A percentile compares a stretch with the other conserved stretches of the same genome.
These are phyloP conservation scores for Drosophila leontia DNA, from an alignment of 1,140 invertebrate genomes.

Conservation along the genomic window DNA sequence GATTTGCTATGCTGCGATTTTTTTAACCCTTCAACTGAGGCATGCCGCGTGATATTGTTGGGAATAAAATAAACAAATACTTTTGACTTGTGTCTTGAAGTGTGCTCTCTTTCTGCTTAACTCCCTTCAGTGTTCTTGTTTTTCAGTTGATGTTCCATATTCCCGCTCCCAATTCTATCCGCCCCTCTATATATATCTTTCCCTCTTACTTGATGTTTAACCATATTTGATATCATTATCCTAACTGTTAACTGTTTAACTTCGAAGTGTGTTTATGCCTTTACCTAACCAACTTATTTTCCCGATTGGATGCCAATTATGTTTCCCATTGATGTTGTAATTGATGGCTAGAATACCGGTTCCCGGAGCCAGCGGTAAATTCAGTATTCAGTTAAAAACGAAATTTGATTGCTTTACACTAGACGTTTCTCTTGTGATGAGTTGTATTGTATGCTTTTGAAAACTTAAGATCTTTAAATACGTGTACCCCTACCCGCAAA, in stretches of 20 bases:
- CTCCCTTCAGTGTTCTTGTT: conserved; percentile 33
- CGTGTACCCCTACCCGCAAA: conserved; percentile 48
- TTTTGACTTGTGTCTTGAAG: conserved; percentile 61
- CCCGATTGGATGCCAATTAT: conserved; percentile 57
- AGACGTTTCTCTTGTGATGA: conserved; percentile 76
- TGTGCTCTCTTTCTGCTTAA: conserved; percentile 42
- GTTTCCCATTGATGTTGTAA: conserved; percentile 72
- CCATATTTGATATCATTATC: conserved; percentile 47
- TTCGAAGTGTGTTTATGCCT: conserved; percentile 67
- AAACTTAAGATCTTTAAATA: conserved; percentile 17
- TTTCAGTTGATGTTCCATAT: conserved; percentile 44
- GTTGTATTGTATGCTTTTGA: conserved; percentile 78
- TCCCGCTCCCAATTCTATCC: conserved; percentile 27
- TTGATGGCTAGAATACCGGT: conserved; percentile 52
- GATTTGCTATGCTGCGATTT: conserved; percentile 18
- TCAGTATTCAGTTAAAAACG: conserved; percentile 52
- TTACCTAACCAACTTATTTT: conserved; percentile 18
- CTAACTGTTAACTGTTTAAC: conserved; percentile 68
- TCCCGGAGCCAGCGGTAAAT: conserved; percentile 29
- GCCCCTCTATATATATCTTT: conserved; percentile 20
- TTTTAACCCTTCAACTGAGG: conserved; percentile 21
- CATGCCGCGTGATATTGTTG: conserved; percentile 40
- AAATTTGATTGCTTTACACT: conserved; percentile 80
- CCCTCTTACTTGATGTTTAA: conserved; percentile 53
- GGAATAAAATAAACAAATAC: conserved; percentile 4